Evolutionary conservation across 35 echinoderm and acorn worm genomes (phyloP).

Genomic region (Lytechinus variegatus): DNA sequence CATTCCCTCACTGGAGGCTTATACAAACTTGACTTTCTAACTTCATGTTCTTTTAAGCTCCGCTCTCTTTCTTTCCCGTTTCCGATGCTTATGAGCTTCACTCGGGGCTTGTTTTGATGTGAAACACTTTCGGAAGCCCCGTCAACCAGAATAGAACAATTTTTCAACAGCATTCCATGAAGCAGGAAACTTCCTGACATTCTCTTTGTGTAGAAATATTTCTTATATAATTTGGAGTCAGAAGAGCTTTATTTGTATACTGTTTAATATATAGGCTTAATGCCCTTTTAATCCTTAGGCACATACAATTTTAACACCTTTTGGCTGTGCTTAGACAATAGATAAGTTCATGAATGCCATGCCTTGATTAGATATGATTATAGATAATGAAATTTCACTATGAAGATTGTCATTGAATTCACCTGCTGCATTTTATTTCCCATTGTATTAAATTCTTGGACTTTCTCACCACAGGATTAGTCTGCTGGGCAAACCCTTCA

Average conservation of each 20-base stretch:
- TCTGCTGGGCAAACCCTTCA: no score
- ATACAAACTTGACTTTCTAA: slow-evolving; percentile 3
- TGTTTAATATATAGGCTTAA: no score
- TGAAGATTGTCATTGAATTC: no score
- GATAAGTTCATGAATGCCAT: no score
- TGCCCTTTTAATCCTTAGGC: no score
- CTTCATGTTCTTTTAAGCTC: neutral
- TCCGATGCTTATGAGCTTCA: neutral
- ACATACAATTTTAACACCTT: no score
- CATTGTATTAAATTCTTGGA: neutral
- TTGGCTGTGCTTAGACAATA: no score
- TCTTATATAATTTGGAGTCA: neutral
- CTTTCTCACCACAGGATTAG: neutral
- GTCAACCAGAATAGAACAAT: neutral
- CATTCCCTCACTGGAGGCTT: neutral
- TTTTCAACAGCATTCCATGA: neutral
- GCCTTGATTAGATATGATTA: no score
- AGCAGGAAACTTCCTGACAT: neutral
- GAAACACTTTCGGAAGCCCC: neutral
- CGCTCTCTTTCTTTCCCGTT: neutral
- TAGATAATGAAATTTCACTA: no score
- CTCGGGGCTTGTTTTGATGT: neutral
- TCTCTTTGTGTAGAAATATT: slow-evolving; percentile 14
- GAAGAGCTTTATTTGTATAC: no score
- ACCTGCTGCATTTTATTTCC: neutral